These are phyloP conservation scores for Heptranchias perlo DNA, from an alignment of 2,113 vertebrate genomes.

Conservation along the genomic window DNA sequence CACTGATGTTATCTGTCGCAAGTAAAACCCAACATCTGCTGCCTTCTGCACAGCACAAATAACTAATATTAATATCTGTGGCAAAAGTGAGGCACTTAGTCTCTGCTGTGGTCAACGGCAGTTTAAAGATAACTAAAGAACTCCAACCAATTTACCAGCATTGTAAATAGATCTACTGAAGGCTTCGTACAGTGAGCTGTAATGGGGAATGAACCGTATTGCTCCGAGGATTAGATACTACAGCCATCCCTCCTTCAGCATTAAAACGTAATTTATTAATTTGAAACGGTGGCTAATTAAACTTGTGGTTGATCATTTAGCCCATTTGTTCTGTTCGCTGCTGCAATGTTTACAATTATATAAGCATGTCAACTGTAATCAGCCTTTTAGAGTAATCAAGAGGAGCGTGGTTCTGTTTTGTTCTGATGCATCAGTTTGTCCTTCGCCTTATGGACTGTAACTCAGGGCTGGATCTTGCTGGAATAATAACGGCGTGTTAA, in stretches of 20 bases:
- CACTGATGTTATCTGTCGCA: conserved; percentile 48
- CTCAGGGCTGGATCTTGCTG: background rate
- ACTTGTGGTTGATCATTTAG: conserved; percentile 77
- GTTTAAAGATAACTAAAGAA: conserved; percentile 68
- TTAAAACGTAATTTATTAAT: conserved; percentile 78
- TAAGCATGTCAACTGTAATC: conserved; percentile 30
- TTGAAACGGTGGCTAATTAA: conserved; percentile 81
- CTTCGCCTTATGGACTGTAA: background rate
- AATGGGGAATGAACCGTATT: conserved; percentile 64
- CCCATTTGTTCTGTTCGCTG: conserved; percentile 73
- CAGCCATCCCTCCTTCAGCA: conserved; percentile 70
- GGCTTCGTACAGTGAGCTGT: conserved; percentile 61
- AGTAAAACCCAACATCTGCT: conserved; percentile 42
- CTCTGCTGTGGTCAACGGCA: conserved; percentile 59
- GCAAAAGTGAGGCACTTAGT: conserved; percentile 60
- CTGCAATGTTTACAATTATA: conserved; percentile 73
- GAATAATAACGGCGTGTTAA: background rate
- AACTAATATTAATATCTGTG: conserved; percentile 51
- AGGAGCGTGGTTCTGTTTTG: background rate
- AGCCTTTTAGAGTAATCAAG: background rate
- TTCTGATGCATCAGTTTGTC: background rate
- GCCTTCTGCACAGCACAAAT: conserved; percentile 38
- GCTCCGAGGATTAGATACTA: conserved; percentile 64
- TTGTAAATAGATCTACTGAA: conserved; percentile 59
- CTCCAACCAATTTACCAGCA: conserved; percentile 54